Evolutionary conservation across 2,888 invertebrate species (phyloP).

Genomic region (Gastracanthus pulcherrimus): DNA sequence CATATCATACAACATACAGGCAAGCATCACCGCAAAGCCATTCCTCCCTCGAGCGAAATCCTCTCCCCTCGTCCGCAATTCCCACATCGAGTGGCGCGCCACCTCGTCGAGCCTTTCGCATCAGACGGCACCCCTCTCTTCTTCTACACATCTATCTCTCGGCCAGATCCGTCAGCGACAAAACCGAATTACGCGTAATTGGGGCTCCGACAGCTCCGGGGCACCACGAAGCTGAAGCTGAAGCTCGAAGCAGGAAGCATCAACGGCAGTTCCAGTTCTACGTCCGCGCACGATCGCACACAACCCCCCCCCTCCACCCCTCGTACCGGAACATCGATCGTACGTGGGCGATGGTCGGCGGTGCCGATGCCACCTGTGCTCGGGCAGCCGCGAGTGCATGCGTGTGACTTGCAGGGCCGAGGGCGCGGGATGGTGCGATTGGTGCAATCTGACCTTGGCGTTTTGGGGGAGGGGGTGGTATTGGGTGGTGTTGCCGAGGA

Average conservation of each 20-base stretch:
- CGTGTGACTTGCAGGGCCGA: too few species aligned
- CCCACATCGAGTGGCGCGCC: neutral
- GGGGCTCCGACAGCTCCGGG: slow-evolving; percentile 30
- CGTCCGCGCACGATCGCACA: neutral
- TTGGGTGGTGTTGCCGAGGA: neutral
- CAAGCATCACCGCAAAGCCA: neutral
- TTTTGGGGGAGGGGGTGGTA: neutral
- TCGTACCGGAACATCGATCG: neutral
- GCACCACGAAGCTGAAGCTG: too few species aligned
- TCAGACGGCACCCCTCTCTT: neutral
- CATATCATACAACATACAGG: neutral
- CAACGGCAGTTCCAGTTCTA: too few species aligned
- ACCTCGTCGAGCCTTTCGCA: neutral
- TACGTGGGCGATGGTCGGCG: neutral
- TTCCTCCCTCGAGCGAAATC: neutral
- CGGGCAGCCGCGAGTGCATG: neutral
- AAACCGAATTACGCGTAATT: slow-evolving; percentile 44
- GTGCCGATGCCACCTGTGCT: slow-evolving; percentile 15
- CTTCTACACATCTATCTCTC: neutral
- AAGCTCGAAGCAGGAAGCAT: too few species aligned
- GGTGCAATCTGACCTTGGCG: slow-evolving; percentile 41
- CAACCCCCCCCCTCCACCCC: neutral
- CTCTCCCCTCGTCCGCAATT: neutral
- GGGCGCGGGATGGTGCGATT: neutral
- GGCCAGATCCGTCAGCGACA: slow-evolving; percentile 32